phyloP scores from a whole-genome alignment of 92 coral and sea anemone species.

The Palythoa grandis region DNA sequence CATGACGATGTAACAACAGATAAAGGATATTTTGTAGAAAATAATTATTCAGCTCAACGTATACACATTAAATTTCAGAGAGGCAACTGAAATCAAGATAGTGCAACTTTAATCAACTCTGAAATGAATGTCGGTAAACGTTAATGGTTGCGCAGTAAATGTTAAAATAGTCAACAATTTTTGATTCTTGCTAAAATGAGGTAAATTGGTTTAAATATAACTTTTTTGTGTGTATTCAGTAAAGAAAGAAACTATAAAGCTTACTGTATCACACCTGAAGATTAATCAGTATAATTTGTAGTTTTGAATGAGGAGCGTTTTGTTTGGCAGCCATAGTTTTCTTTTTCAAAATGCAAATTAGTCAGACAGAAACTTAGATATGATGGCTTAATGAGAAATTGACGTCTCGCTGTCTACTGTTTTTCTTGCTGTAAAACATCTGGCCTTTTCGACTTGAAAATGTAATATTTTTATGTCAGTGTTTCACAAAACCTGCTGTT shows the following conservation, averaged over 20 bases:
- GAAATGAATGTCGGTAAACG: neutral
- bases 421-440: constrained; percentile 17
- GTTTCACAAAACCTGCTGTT: neutral
- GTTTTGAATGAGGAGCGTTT: neutral
- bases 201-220: neutral
- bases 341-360: constrained; percentile 19
- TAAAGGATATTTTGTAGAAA: neutral
- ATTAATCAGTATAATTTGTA: neutral
- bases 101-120: neutral
- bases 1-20: neutral
- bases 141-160: neutral
- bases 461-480: neutral
- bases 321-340: neutral
- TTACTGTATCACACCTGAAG: neutral
- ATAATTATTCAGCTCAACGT: neutral
- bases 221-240: neutral
- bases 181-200: neutral
- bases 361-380: constrained; percentile 14
- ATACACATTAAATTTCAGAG: neutral
- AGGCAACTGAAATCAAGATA: neutral
- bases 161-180: neutral
- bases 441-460: neutral
- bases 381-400: constrained; percentile 17
- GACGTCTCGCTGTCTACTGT: constrained; percentile 23
- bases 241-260: neutral